These are phyloP conservation scores for Lepisosteus oculatus DNA, from an alignment of 2,113 vertebrate species.

Conservation along the genomic window DNA sequence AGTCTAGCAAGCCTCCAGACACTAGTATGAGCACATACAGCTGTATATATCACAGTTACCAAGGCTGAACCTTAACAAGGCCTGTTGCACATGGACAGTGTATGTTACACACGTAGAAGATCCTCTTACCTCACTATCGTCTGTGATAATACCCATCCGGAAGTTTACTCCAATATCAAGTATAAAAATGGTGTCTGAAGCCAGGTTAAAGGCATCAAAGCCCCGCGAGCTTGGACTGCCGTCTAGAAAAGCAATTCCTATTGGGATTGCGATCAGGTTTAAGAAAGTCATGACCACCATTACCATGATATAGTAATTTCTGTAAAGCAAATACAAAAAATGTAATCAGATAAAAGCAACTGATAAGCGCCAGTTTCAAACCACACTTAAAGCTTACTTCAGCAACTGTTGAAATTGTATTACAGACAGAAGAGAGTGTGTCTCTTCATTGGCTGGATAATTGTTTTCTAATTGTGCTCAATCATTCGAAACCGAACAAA, in stretches of 20 bases:
- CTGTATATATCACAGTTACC: too few relatives aligned
- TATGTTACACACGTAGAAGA: neutral
- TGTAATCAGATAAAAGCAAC: too few relatives aligned
- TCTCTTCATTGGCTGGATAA: conserved; percentile 23
- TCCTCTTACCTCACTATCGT: conserved; percentile 63
- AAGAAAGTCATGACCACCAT: conserved; percentile 66
- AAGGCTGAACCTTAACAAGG: too few relatives aligned
- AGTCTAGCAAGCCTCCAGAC: too few relatives aligned
- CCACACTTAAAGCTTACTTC: too few relatives aligned
- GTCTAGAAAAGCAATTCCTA: conserved; percentile 66
- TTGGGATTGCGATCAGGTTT: conserved; percentile 65
- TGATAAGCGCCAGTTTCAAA: too few relatives aligned
- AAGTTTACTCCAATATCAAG: conserved; percentile 68
- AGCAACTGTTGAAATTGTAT: neutral
- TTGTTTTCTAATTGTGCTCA: neutral
- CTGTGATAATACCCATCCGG: conserved; percentile 62
- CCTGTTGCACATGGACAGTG: too few relatives aligned
- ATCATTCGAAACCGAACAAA: too few relatives aligned
- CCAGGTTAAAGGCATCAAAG: conserved; percentile 65
- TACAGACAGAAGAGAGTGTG: conserved; percentile 28
- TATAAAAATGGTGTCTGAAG: conserved; percentile 64
- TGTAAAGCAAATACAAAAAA: conserved; percentile 22
- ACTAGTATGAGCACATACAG: too few relatives aligned
- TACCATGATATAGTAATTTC: conserved; percentile 67
- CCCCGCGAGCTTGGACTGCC: conserved; percentile 41